Conservation (phyloP, 2,888 invertebrate genomes). For the Dromius quadrimaculatus region DNA sequence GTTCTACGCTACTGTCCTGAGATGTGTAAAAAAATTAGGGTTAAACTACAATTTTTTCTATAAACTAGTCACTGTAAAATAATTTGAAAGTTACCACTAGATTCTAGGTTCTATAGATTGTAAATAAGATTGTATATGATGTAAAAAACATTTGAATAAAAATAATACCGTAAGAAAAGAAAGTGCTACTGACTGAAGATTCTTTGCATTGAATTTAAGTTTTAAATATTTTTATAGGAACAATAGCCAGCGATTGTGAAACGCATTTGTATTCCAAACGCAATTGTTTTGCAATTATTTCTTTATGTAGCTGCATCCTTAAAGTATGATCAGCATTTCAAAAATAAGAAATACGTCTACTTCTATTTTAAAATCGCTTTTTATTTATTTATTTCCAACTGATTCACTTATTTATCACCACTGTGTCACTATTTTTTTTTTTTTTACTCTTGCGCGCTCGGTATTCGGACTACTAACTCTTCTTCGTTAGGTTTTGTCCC, state of each 20-base stretch:
- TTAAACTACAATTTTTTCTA: conserved; percentile 14
- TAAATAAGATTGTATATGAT: conserved; percentile 19
- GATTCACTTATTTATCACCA: no score
- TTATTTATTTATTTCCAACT: no score
- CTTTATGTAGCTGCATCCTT: conserved; percentile 13
- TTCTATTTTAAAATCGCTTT: no score
- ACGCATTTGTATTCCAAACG: conserved; percentile 23
- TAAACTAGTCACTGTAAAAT: conserved; percentile 27
- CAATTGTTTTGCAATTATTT: conserved; percentile 28
- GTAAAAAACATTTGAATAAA: conserved; percentile 29
- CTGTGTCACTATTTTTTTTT: no score
- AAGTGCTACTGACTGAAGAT: conserved; percentile 19
- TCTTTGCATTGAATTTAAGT: conserved; percentile 18
- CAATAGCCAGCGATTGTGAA: conserved; percentile 30
- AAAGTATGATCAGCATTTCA: no score
- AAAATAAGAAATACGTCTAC: no score
- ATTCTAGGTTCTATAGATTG: background rate
- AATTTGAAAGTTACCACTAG: conserved; percentile 10
- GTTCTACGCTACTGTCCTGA: background rate
- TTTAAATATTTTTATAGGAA: conserved; percentile 25
- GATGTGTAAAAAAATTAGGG: conserved; percentile 3
- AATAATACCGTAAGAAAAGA: conserved; percentile 32
- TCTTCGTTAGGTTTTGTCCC: no score
- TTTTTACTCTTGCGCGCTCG: no score
- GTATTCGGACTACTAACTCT: no score